A percentile compares a stretch with the other conserved stretches of the same genome.
These are phyloP conservation scores for Falco berigora DNA, from an alignment of 2,797 vertebrate species.

Conservation along the genomic window DNA sequence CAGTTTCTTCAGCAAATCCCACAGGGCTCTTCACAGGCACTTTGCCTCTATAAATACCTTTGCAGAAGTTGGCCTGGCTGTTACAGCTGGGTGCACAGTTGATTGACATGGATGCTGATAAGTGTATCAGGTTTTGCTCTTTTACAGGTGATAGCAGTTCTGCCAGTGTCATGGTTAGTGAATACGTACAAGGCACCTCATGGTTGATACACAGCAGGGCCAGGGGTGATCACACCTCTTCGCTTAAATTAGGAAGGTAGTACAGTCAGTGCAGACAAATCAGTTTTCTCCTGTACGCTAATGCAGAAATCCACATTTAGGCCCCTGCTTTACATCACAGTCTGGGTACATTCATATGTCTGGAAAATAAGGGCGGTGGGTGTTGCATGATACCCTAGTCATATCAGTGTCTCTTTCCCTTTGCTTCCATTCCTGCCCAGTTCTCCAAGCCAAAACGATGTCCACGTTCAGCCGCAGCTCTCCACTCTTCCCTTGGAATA, in stretches of 20 bases:
- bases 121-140: not conserved
- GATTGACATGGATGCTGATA: not conserved
- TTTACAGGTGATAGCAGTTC: not conserved
- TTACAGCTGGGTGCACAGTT: not conserved
- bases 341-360: not conserved
- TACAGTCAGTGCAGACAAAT: not conserved
- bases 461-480: not conserved
- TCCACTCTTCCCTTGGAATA: not conserved
- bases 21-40: accelerated
- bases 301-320: not conserved
- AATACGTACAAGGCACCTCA: not conserved
- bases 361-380: not conserved
- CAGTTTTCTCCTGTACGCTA: not conserved
- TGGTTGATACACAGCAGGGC: not conserved
- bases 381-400: not conserved
- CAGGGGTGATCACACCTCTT: not conserved
- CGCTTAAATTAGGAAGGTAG: not conserved
- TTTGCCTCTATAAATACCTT: not conserved
- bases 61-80: not conserved
- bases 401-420: accelerated
- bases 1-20: not conserved
- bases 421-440: not conserved
- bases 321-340: no score
- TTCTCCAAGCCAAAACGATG: not conserved
- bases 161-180: not conserved